Percentiles rank a stretch among this genome's conserved stretches.
phyloP scores from a whole-genome alignment of 2,888 invertebrate genomes.

The Tipula confusa region DNA sequence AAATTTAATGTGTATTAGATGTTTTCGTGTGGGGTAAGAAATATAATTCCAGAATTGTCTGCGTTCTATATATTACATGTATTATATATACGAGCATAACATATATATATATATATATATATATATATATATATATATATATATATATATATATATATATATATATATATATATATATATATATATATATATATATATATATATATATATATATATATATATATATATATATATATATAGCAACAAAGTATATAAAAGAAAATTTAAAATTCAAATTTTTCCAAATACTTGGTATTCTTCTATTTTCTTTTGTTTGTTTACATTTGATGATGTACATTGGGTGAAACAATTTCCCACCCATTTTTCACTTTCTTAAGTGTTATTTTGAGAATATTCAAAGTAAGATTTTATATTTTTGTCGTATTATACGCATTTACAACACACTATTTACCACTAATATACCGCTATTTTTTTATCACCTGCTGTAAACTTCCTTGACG shows the following conservation, averaged over 20 bases:
- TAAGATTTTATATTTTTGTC: not conserved
- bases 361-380: not conserved
- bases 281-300: not conserved
- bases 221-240: too few species aligned
- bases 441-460: not conserved
- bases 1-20: slow-evolving; percentile 8
- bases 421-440: not conserved
- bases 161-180: too few species aligned
- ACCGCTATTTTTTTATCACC: not conserved
- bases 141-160: too few species aligned
- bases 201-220: too few species aligned
- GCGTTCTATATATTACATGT: not conserved
- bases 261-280: slow-evolving; percentile 12
- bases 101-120: too few species aligned
- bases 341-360: slow-evolving; percentile 6
- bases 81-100: too few species aligned
- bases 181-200: too few species aligned
- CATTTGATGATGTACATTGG: not conserved
- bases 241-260: not conserved
- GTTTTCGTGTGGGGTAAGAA: not conserved
- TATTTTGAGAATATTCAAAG: not conserved
- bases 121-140: too few species aligned
- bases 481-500: not conserved
- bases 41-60: not conserved
- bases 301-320: not conserved